A percentile compares a stretch with the other conserved stretches of the same genome.
Conservation (phyloP, 2,797 vertebrate genomes). For the Prionace glauca region DNA sequence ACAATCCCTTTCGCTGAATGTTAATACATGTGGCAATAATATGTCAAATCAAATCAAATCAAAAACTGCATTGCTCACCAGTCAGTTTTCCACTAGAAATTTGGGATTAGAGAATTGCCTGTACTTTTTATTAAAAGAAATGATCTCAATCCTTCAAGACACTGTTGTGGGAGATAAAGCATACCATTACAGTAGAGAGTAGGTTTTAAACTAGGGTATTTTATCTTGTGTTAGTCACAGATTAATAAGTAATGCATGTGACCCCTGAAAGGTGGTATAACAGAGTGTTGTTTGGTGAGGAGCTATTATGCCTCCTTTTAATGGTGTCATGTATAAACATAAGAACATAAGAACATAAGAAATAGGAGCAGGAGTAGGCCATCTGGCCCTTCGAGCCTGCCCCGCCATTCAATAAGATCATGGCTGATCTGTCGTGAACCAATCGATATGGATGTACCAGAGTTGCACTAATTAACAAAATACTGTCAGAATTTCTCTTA, state of each 20-base stretch:
- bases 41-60: too few species aligned
- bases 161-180: not conserved
- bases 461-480: not conserved
- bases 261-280: not conserved
- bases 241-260: not conserved
- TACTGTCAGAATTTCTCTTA: not conserved
- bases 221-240: not conserved
- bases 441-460: not conserved
- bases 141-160: not conserved
- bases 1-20: too few species aligned
- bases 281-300: not conserved
- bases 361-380: too few species aligned
- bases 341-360: too few species aligned
- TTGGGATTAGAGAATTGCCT: not conserved
- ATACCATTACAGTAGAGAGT: not conserved
- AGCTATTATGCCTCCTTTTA: not conserved
- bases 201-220: not conserved
- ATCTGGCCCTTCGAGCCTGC: too few species aligned
- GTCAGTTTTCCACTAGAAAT: not conserved
- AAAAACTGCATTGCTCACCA: not conserved
- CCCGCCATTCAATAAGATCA: too few species aligned
- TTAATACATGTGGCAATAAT: too few species aligned
- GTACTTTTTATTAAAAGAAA: not conserved
- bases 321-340: not conserved
- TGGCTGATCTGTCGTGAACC: too few species aligned